phyloP scores from a whole-genome alignment of 2,888 invertebrate species.

The Zele albiditarsus region DNA sequence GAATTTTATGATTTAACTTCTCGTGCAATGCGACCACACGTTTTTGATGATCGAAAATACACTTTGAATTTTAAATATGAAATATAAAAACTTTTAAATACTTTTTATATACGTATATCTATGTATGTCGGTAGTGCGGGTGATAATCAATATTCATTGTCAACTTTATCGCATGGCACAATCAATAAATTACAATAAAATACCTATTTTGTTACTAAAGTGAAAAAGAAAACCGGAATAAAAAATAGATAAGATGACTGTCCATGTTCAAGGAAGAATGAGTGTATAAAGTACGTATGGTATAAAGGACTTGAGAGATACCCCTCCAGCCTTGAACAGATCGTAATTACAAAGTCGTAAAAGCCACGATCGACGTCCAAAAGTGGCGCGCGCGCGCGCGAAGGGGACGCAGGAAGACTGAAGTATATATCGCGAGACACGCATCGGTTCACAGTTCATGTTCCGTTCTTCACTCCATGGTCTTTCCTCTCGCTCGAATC shows the following conservation, averaged over 20 bases:
- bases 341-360: slow-evolving; percentile 65
- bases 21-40: background rate
- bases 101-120: background rate
- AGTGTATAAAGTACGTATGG: background rate
- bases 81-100: background rate
- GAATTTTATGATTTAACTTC: slow-evolving; percentile 36
- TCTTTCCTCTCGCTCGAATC: slow-evolving; percentile 50
- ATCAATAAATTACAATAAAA: background rate
- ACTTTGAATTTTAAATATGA: background rate
- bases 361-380: slow-evolving; percentile 57
- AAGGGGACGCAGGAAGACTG: background rate
- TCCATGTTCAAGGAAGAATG: background rate
- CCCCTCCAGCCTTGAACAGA: slow-evolving; percentile 19
- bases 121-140: background rate
- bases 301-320: slow-evolving; percentile 4
- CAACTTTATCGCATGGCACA: background rate
- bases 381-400: slow-evolving; percentile 4
- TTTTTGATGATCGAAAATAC: background rate
- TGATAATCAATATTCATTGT: background rate
- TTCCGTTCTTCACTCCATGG: slow-evolving; percentile 51
- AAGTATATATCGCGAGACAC: slow-evolving; percentile 34
- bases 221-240: background rate
- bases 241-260: background rate
- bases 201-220: background rate
- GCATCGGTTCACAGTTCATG: slow-evolving; percentile 58